Base-by-base conservation (phyloP, 23 tunicate genomes). In the Clavelina lepadiformis region DNA sequence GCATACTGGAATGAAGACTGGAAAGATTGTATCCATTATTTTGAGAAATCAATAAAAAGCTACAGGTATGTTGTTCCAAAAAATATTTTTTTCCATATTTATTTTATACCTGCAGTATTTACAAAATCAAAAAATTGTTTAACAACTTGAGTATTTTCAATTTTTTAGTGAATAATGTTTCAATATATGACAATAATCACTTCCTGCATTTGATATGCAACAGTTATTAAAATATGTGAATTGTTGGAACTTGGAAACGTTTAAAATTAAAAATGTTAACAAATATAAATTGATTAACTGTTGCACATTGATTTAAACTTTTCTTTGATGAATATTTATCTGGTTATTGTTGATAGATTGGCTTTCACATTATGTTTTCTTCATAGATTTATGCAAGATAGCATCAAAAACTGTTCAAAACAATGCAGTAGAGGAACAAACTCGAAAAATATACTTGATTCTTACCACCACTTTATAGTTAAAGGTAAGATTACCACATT, bases 1-100 rank as follows among this genome's bases (percentile, higher is more conserved):
- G 97, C 97, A 18, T 89, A 89, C 45, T 68, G 72, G 71, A 72
- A 81, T 47, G 74, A 72, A 38, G 63, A 80, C 35, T 89, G 88
- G 88, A 49, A 59, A 38, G 63, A 28, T 7, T 67, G 82, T 28
- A 71, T 88, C 18, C 11, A 67, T 13, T 28, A 73, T 38, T 58
- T 88, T 5, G 87, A 88, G 55, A 26, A 73, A 28, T 49, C 96
- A 6, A 20, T 88, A 26, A 33, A 58, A 31, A 60, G 68, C 54
- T 80, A 88, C 36, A 74, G 50, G 94, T 77, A 63, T 30, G 51
- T 41, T 46, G 37, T 3, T 3, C 3, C 38, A 1, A 50, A n/a
- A 64, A 35, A 3, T 3, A 1, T 2, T 68, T 51, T 20, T 68
- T 18, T 2, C 38, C 57, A 44, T 44, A 11, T 13, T 15, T 44